A percentile compares a stretch with the other conserved stretches of the same genome.
Evolutionary conservation across 2,888 invertebrate genomes (phyloP).

Genomic region (Druceiella hillmani): DNA sequence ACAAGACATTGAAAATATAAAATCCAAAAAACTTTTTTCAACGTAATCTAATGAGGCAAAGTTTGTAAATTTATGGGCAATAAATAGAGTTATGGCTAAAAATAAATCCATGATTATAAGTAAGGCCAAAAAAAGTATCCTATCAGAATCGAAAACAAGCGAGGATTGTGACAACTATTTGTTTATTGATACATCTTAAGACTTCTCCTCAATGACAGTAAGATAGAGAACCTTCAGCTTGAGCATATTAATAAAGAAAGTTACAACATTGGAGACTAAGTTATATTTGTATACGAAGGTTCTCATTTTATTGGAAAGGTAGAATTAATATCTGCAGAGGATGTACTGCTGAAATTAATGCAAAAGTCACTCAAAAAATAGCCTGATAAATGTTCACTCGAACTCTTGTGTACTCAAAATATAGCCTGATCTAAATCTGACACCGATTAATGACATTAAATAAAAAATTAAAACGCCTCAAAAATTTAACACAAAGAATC

Average conservation of each 20-base stretch:
- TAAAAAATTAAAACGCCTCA: not conserved
- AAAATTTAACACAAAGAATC: constrained; percentile 8
- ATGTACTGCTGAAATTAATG: no score
- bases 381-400: no score
- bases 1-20: constrained; percentile 9
- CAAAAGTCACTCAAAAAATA: no score
- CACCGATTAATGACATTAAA: not conserved
- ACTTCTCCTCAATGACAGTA: constrained; percentile 10
- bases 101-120: not conserved
- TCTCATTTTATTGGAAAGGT: constrained; percentile 1
- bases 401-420: no score
- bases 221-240: constrained; percentile 8
- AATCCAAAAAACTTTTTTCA: constrained; percentile 7
- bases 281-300: constrained; percentile 1
- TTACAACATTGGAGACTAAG: constrained; percentile 10
- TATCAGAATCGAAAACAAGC: constrained; percentile 10
- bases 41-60: constrained; percentile 3
- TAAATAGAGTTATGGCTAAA: no score
- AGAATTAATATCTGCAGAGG: constrained; percentile 4
- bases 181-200: constrained; percentile 10
- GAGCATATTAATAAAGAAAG: constrained; percentile 9
- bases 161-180: constrained; percentile 11
- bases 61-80: constrained; percentile 2
- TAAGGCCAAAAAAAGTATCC: constrained; percentile 7
- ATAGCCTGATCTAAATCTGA: not conserved